Percentiles rank a stretch among this genome's conserved stretches.
Conservation (phyloP, 2,888 invertebrate species). For the Andrena bucephala region DNA sequence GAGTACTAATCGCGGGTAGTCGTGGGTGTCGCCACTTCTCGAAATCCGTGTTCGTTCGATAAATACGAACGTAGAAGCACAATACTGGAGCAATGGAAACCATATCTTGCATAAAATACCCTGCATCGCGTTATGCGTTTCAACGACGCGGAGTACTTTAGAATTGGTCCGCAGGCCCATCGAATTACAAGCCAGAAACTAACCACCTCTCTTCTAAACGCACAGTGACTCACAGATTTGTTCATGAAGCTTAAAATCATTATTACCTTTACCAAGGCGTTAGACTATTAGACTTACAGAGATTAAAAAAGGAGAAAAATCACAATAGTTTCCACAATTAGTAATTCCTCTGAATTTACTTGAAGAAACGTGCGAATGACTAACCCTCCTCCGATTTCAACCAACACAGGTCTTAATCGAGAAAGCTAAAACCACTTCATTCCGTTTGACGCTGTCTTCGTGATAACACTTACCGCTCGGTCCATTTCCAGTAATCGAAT, state of each 20-base stretch:
- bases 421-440: neutral
- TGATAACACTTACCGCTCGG: neutral
- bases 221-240: too few relatives aligned
- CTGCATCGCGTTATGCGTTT: neutral
- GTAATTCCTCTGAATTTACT: too few relatives aligned
- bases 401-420: too few relatives aligned
- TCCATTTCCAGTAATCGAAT: neutral
- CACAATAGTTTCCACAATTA: too few relatives aligned
- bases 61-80: neutral
- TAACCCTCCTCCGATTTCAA: too few relatives aligned
- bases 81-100: neutral
- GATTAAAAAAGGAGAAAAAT: too few relatives aligned
- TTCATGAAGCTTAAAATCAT: too few relatives aligned
- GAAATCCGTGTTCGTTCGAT: neutral
- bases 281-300: too few relatives aligned
- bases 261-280: too few relatives aligned
- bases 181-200: neutral
- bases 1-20: slow-evolving; percentile 14
- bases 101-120: neutral
- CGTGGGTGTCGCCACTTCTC: neutral
- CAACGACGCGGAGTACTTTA: neutral
- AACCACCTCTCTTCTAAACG: too few relatives aligned
- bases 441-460: neutral
- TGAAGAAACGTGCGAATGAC: too few relatives aligned
- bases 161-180: neutral